Evolutionary conservation across 1,140 invertebrate genomes (phyloP).

Genomic region (Sesamia nonagrioides): DNA sequence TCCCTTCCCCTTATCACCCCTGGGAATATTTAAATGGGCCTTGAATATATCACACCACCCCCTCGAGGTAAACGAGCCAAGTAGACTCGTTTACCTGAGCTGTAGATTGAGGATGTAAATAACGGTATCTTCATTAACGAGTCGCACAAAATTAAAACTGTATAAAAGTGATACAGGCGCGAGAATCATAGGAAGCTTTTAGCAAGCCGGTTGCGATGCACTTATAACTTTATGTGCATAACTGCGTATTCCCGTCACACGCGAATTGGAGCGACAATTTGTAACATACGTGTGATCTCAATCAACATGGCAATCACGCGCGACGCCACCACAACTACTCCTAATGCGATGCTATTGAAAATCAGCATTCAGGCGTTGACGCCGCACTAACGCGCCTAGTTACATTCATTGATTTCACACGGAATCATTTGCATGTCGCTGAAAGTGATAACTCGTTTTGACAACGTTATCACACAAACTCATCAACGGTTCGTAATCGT

Average conservation of each 20-base stretch:
- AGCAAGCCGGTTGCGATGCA: constrained; percentile 4
- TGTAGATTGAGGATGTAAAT: constrained; percentile 78
- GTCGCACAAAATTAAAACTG: constrained; percentile 46
- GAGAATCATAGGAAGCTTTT: not conserved
- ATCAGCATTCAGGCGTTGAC: constrained; percentile 74
- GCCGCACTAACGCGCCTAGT: constrained; percentile 56
- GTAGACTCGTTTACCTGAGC: constrained; percentile 74
- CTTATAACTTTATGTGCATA: not conserved
- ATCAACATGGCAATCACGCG: constrained; percentile 81
- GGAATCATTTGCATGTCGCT: constrained; percentile 58
- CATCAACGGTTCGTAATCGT: constrained; percentile 46
- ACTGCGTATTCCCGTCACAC: constrained; percentile 71
- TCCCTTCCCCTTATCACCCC: constrained; percentile 83
- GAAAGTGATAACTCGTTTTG: constrained; percentile 57
- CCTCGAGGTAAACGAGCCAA: constrained; percentile 71
- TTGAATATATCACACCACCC: constrained; percentile 83
- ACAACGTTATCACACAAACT: constrained; percentile 50
- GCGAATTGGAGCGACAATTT: constrained; percentile 81
- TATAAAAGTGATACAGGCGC: constrained; percentile 3
- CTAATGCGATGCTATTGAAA: constrained; percentile 78
- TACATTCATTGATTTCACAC: constrained; percentile 72
- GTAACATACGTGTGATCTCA: constrained; percentile 75
- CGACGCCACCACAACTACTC: constrained; percentile 75
- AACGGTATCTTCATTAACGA: constrained; percentile 77
- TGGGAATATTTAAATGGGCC: constrained; percentile 85